These are phyloP conservation scores for Cyanistes caeruleus DNA, from an alignment of 2,113 vertebrate species.

Conservation along the genomic window DNA sequence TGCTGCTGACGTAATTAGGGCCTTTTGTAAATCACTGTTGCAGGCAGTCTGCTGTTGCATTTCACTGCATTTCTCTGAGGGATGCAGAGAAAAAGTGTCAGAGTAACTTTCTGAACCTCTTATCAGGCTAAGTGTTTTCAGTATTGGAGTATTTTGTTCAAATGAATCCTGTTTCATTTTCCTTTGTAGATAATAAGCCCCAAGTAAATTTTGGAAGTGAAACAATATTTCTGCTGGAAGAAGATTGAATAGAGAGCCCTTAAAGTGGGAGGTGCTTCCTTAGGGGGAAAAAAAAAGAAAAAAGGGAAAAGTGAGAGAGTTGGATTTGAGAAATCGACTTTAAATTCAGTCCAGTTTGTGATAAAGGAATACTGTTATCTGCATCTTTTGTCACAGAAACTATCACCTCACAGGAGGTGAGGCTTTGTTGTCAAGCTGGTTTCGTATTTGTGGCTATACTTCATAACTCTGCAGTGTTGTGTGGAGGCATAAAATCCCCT, in stretches of 20 bases:
- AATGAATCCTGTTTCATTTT: not conserved
- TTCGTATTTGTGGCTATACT: accelerated
- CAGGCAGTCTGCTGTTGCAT: conserved; percentile 53
- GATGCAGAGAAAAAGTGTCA: conserved; percentile 40
- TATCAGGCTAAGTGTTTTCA: not conserved
- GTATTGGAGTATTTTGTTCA: not conserved
- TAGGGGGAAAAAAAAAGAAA: not conserved
- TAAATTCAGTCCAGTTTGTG: not conserved
- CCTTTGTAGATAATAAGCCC: not conserved
- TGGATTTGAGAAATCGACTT: not conserved
- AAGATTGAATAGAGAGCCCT: not conserved
- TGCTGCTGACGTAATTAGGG: conserved; percentile 38
- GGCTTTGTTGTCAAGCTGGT: not conserved
- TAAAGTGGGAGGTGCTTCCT: not conserved
- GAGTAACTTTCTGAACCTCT: conserved; percentile 43
- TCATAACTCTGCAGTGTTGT: not conserved
- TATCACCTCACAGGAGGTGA: not conserved
- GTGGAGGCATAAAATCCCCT: not conserved
- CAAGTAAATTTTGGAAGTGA: not conserved
- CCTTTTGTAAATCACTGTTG: conserved; percentile 55
- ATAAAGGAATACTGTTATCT: not conserved
- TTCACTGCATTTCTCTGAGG: conserved; percentile 39
- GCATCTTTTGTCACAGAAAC: not conserved
- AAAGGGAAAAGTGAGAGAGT: not conserved
- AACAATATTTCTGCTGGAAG: not conserved